Conservation (phyloP, 1,140 invertebrate species). For the Drosophila sp. region DNA sequence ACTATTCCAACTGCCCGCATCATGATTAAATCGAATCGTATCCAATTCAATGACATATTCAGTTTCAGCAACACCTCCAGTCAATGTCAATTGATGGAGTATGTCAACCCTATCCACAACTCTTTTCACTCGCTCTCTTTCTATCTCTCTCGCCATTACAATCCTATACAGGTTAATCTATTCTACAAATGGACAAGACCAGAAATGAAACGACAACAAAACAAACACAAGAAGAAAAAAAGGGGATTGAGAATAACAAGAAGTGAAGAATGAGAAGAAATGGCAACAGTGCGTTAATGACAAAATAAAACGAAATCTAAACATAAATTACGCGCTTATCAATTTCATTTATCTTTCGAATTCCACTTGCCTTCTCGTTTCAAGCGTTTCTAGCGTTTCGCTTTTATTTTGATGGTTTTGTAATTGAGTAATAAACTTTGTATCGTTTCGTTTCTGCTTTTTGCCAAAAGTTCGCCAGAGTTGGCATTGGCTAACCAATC, state of each 20-base stretch:
- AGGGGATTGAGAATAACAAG: neutral
- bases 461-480: conserved; percentile 59
- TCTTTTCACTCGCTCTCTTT: neutral
- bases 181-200: conserved; percentile 25
- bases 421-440: conserved; percentile 84
- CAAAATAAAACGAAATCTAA: conserved; percentile 84
- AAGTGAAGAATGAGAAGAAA: conserved; percentile 16
- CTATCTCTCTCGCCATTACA: neutral
- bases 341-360: conserved; percentile 84
- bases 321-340: conserved; percentile 84
- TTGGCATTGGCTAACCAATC: conserved; percentile 34
- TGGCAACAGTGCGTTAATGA: conserved; percentile 79
- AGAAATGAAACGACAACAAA: conserved; percentile 14
- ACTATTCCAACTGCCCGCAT: conserved; percentile 19
- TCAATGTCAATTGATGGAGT: conserved; percentile 18
- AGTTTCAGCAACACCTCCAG: neutral
- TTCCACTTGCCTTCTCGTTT: conserved; percentile 61
- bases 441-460: conserved; percentile 53
- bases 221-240: conserved; percentile 17
- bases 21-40: conserved; percentile 6
- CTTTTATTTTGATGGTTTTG: conserved; percentile 82
- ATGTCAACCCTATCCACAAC: conserved; percentile 10
- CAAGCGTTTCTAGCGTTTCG: conserved; percentile 53
- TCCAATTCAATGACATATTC: conserved; percentile 19
- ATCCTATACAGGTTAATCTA: conserved; percentile 12